Evolutionary conservation across 2,888 invertebrate species (phyloP), one percentile per base, ranked within the genome.

Genomic region (Acleris sparsana): DNA sequence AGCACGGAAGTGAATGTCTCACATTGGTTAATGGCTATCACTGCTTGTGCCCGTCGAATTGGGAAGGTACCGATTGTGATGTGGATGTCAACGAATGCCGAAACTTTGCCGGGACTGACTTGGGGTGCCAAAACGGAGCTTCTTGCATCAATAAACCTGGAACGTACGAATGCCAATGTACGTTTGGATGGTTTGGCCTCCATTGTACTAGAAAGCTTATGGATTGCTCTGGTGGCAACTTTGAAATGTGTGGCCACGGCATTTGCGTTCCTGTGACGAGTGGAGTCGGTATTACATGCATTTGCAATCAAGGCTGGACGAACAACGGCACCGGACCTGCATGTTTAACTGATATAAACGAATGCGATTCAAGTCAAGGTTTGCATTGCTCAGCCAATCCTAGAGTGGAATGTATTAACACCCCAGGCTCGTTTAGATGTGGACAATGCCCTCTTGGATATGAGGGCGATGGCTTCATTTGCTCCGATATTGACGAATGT

Each of bases 41-140:
- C 51, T 98, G 98, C 78, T 88, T 94, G 62, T 98, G 98, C 79
- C 94, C 95, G 0, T 74, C 91, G 0, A 94, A 94, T 72, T 98
- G 97, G 95, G 96, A 97, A 80, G 92, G 92, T 55, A 76, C 75
- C 52, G 80, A 88, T 70, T 99, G 99, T 83, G 94, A 95, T 58
- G 82, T 86, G 2, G 98, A 99, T 83, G 96, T 98, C 0, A 96
- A 99, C 80, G 99, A 99, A 88, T 99, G 99, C 83, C 91, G 93
- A 0, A 93, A 94, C 74, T 97, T 95, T 78, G 93, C 94, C 7
- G 97, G 97, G 39, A 98, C 98, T 0, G 97, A 97, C 80, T 92
- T 97, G 52, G 98, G 98, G 2, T 99, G 99, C 83, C 98, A 98
- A 88, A 97, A 98, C 88, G 96, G 96, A 16, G 98, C 96, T 0